Base-by-base conservation (phyloP, 2,113 vertebrate species). In the Ibidorhyncha struthersii region DNA sequence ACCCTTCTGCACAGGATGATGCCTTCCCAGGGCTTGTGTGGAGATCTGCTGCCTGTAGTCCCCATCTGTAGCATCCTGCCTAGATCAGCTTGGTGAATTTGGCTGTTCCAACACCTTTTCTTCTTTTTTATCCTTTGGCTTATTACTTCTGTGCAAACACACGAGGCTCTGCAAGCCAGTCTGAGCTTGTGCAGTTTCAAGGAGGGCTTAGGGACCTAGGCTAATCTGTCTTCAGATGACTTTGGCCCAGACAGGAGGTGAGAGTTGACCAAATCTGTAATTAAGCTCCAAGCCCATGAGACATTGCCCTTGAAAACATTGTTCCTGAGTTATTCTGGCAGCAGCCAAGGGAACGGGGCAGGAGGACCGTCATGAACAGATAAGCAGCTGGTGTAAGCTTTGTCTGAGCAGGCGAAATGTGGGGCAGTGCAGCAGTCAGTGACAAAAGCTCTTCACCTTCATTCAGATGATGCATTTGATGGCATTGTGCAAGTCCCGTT, bases 81-180 rank as follows among this genome's bases (percentile, higher is more conserved):
- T 61, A 32, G 41, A 50, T 58, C 66, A 74, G 12, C 32, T 72
- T 50, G 45, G 16, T 40, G n/a, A 63, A 55, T 67, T 22, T 36
- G 62, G 22, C 55, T 74, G 40, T 29, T 90, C n/a, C 25, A 81
- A 26, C 41, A 32, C 27, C 52, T 89, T 58, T 32, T 82, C 18
- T 82, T 34, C 8, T 49, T 40, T 45, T 85, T 62, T 43, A 4
- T 45, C 62, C n/a, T 22, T 32, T 40, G 56, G 22, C n/a, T 71
- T 56, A 45, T 17, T 53, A 30, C 69, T 52, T 88, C 21, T 45
- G 16, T 47, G 36, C 43, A 83, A 38, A 40, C 34, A 63, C 1
- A 0, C 3, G 0, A 0, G 36, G 43, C 43, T 72, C 47, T 0
- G 0, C 49, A 67, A 82, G 49, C 10, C 26, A 32, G 36, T n/a